Conservation (phyloP, 2,888 invertebrate species). For the Penaeus monodon region DNA sequence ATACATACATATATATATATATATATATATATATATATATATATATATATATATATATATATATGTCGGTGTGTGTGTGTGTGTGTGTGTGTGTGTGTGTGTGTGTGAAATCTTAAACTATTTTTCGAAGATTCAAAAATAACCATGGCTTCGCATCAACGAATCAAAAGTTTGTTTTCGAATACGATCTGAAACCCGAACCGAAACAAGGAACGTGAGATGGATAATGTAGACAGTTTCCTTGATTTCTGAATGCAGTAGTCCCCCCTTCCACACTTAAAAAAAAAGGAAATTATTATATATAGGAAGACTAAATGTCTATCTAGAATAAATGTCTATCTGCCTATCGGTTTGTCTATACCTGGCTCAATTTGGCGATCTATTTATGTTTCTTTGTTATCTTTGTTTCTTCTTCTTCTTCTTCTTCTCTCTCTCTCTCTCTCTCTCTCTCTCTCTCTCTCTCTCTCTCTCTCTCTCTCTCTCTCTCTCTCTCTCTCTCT, state of each 20-base stretch:
- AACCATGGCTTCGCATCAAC: too few relatives aligned
- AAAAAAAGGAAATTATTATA: too few relatives aligned
- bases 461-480: neutral
- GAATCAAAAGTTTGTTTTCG: too few relatives aligned
- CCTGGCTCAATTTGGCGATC: neutral
- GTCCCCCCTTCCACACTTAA: too few relatives aligned
- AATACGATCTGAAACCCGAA: too few relatives aligned
- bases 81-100: neutral
- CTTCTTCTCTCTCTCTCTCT: slow-evolving; percentile 5
- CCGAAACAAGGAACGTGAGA: too few relatives aligned
- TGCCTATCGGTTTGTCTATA: neutral
- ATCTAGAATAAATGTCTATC: too few relatives aligned
- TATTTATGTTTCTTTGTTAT: neutral
- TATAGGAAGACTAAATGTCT: too few relatives aligned
- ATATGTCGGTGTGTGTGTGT: neutral
- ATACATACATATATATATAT: too few relatives aligned
- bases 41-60: neutral
- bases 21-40: neutral
- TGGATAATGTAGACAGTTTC: too few relatives aligned
- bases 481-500: neutral
- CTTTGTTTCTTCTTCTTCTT: neutral
- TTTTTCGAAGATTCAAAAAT: too few relatives aligned
- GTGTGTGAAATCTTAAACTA: neutral
- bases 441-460: slow-evolving; percentile 12
- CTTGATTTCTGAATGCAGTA: too few relatives aligned